Evolutionary conservation across 2,888 invertebrate species (phyloP), one percentile per base, ranked within the genome.

Genomic region (Polymixis flavicincta): DNA sequence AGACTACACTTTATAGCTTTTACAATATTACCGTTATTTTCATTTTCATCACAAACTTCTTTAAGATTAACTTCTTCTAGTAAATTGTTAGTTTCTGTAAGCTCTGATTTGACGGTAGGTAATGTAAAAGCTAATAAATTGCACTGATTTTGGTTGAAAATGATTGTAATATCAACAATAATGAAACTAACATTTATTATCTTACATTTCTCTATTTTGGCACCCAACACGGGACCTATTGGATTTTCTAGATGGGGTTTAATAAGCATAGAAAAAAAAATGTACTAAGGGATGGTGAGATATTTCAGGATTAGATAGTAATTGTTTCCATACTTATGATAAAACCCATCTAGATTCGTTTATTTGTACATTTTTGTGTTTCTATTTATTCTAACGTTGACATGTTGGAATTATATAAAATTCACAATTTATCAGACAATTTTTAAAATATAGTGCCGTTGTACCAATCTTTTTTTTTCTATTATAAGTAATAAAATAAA

Each of bases 1-100:
- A 85, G 88, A 90, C 89, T 85, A 87, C 84, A 89, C 79, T 87
- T 83, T 75, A 83, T 75, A 89, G 84, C 89, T 89, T 90, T 89
- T 92, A 92, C 88, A 92, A 88, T 86, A 91, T 89, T 89, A 85
- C 80, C 67, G 71, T 32, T 55, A 64, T 71, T 42, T 66, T 22
- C 8, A 37, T 42, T 22, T 25, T 45, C 11, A n/a, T n/a, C 14
- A 22, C 0, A 9, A 52, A 19, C 4, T 60, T 50, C n/a, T 0
- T 22, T 28, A 14, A 17, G 1, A 22, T 25, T 22, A n/a, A 60
- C 0, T 54, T 22, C 22, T 25, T 55, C 32, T n/a, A 45, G 9
- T 52, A 11, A 65, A 37, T 28, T 50, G 8, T 13, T 19, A 11
- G 19, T 60, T 45, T 37, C 22, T 17, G 5, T 28, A 32, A 52